A percentile compares a stretch with the other conserved stretches of the same genome.
Conservation (phyloP, 2,888 invertebrate genomes). For the Oxytorus armatus region DNA sequence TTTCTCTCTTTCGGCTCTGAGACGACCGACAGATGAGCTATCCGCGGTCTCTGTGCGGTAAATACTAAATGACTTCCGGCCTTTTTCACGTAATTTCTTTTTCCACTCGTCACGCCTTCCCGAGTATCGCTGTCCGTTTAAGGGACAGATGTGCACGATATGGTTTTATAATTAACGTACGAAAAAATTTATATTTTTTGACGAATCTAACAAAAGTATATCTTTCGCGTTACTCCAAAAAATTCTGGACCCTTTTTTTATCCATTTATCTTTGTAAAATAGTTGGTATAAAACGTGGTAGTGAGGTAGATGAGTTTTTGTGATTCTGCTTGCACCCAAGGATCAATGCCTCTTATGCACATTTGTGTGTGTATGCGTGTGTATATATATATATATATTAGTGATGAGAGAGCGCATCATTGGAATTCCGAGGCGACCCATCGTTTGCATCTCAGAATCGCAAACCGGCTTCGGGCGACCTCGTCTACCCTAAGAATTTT, state of each 20-base stretch:
- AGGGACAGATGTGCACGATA: background rate
- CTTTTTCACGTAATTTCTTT: background rate
- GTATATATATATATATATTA: background rate
- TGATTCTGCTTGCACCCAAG: slow-evolving; percentile 29
- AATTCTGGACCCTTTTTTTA: no score
- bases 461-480: slow-evolving; percentile 60
- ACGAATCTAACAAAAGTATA: no score
- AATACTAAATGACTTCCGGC: slow-evolving; percentile 51
- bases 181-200: background rate
- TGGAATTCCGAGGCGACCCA: slow-evolving; percentile 57
- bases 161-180: no score
- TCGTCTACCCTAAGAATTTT: slow-evolving; percentile 55
- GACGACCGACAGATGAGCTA: slow-evolving; percentile 40
- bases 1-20: no score
- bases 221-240: no score
- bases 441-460: slow-evolving; percentile 58
- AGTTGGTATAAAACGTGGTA: no score
- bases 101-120: no score
- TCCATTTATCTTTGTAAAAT: no score
- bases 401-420: slow-evolving; percentile 47
- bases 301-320: background rate
- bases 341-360: slow-evolving; percentile 49
- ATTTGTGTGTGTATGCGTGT: background rate
- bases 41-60: slow-evolving; percentile 47
- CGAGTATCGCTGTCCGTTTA: background rate